A percentile compares a stretch with the other conserved stretches of the same genome.
phyloP scores from a whole-genome alignment of 2,113 vertebrate species.

The Parus major region DNA sequence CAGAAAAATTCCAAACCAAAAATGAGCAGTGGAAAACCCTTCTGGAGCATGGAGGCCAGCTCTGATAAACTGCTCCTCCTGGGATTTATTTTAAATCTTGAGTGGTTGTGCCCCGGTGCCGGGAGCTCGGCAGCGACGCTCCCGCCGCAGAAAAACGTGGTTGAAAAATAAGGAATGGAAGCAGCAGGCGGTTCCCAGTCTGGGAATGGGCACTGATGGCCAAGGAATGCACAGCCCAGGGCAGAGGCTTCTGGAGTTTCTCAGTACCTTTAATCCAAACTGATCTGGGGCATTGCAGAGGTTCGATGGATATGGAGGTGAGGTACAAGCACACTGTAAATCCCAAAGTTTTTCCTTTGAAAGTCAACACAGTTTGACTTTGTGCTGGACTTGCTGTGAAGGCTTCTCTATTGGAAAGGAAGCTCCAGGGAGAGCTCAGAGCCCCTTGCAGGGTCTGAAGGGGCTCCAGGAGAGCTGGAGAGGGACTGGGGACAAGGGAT shows the following conservation, averaged over 20 bases:
- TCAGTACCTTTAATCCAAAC: background rate
- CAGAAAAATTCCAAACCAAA: background rate
- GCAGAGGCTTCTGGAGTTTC: background rate
- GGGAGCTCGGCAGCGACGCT: background rate
- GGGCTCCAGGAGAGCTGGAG: background rate
- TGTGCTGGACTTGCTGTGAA: accelerated
- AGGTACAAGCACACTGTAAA: background rate
- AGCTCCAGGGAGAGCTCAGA: background rate
- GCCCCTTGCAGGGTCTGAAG: accelerated
- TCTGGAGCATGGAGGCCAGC: background rate
- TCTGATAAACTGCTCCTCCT: background rate
- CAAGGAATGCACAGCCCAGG: background rate
- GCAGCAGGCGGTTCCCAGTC: background rate
- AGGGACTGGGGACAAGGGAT: accelerated
- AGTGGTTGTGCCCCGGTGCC: background rate
- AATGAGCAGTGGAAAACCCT: accelerated
- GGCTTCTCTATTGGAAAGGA: background rate
- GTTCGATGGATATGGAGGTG: background rate
- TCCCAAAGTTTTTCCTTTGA: background rate
- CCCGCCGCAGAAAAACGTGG: background rate
- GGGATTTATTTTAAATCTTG: accelerated
- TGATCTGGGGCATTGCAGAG: background rate
- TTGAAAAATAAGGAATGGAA: background rate
- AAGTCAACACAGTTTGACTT: background rate
- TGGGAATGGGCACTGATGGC: background rate